A percentile compares a stretch with the other conserved stretches of the same genome.
Conservation (phyloP, 2,113 vertebrate species). For the Genyomyrus donnyi region DNA sequence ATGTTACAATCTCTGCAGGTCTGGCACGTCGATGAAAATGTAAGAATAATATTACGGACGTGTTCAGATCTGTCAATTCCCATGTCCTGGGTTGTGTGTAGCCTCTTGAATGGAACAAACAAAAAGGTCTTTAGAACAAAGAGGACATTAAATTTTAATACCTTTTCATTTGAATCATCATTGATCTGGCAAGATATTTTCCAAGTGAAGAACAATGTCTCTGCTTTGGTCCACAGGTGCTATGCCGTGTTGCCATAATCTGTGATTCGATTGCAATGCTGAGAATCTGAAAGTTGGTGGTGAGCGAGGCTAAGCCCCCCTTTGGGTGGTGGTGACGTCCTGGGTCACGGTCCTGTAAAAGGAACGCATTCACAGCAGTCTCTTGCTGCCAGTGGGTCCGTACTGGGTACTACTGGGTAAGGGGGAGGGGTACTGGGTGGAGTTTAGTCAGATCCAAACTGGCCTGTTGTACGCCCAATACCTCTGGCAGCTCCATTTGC, state of each 20-base stretch:
- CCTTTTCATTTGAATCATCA: background rate
- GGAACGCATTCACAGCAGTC: background rate
- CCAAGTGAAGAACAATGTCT: background rate
- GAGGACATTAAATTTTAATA: background rate
- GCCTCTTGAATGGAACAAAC: slow-evolving; percentile 24
- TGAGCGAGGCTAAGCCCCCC: background rate
- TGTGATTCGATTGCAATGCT: background rate
- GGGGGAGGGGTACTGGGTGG: background rate
- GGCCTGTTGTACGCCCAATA: background rate
- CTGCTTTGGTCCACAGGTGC: slow-evolving; percentile 12
- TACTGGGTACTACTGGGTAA: slow-evolving; percentile 7
- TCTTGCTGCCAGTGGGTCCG: slow-evolving; percentile 14
- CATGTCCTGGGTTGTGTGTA: slow-evolving; percentile 9
- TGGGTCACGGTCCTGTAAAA: background rate
- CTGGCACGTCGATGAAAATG: background rate
- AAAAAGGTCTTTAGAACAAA: slow-evolving; percentile 2
- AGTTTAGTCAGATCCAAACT: background rate
- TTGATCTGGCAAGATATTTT: background rate
- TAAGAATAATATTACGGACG: background rate
- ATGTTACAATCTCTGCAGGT: background rate
- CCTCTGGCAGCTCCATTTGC: slow-evolving; percentile 18
- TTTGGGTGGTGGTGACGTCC: background rate
- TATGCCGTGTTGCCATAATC: background rate
- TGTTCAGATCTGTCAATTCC: background rate
- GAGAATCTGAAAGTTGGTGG: background rate